These are phyloP conservation scores for Nebria brevicollis DNA, from an alignment of 2,888 invertebrate species.

Conservation along the genomic window DNA sequence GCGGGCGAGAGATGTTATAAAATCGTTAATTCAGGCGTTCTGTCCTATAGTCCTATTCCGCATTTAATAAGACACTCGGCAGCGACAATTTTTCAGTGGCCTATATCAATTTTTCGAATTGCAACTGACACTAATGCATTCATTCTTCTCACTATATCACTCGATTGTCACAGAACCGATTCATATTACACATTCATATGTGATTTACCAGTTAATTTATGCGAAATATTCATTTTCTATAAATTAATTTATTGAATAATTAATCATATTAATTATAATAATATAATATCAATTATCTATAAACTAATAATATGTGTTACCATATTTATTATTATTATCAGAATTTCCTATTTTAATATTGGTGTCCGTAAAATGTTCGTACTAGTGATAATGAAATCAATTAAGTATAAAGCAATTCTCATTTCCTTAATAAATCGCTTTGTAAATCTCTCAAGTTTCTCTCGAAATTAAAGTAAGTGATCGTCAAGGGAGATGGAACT, in stretches of 20 bases:
- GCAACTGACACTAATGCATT: slow-evolving; percentile 43
- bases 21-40: slow-evolving; percentile 40
- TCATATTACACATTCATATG: neutral
- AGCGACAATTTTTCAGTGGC: neutral
- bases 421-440: neutral
- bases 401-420: neutral
- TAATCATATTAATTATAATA: too few species aligned
- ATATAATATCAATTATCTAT: too few species aligned
- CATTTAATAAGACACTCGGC: neutral
- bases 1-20: slow-evolving; percentile 35
- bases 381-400: too few species aligned
- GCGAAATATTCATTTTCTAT: too few species aligned
- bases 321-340: too few species aligned
- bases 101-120: slow-evolving; percentile 6
- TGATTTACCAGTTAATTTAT: neutral
- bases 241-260: too few species aligned
- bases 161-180: neutral
- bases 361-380: too few species aligned
- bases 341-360: too few species aligned
- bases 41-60: slow-evolving; percentile 14
- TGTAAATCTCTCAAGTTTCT: neutral
- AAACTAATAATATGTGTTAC: too few species aligned
- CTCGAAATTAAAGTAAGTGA: neutral
- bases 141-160: slow-evolving; percentile 37
- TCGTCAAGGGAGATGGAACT: neutral